Percentiles rank a stretch among this genome's conserved stretches.
Conservation (phyloP, 1,140 invertebrate genomes). For the Bicyclus anynana region DNA sequence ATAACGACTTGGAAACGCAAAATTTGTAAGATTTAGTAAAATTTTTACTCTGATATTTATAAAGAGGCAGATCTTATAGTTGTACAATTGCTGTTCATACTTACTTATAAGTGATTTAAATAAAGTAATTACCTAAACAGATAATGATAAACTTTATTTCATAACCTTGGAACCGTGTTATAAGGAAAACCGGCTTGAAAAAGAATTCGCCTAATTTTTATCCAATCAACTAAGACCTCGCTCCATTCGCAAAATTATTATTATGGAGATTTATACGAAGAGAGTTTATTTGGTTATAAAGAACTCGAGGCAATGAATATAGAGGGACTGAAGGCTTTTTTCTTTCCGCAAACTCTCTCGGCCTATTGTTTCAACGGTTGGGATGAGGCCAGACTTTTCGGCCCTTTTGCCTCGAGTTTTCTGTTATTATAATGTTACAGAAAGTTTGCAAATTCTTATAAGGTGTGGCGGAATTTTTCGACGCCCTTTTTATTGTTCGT, state of each 20-base stretch:
- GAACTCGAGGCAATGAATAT: slow-evolving; percentile 21
- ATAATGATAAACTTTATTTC: too few species aligned
- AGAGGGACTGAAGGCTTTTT: slow-evolving; percentile 13
- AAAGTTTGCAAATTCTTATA: slow-evolving; percentile 14
- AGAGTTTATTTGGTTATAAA: slow-evolving; percentile 25
- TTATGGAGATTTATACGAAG: slow-evolving; percentile 23
- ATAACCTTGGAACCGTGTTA: too few species aligned
- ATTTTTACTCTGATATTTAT: too few species aligned
- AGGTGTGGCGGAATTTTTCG: slow-evolving; percentile 6
- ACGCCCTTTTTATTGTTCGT: not conserved
- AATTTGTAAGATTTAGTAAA: too few species aligned
- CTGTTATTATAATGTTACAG: slow-evolving; percentile 16
- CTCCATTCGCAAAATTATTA: slow-evolving; percentile 7
- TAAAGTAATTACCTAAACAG: too few species aligned
- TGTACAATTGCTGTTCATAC: too few species aligned
- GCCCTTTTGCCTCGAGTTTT: slow-evolving; percentile 8
- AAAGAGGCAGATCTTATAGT: too few species aligned
- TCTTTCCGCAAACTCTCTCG: not conserved
- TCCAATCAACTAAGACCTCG: slow-evolving; percentile 19
- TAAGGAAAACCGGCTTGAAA: not conserved
- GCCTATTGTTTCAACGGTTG: slow-evolving; percentile 18
- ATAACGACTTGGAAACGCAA: too few species aligned
- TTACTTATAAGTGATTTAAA: too few species aligned
- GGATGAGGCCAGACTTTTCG: slow-evolving; percentile 9
- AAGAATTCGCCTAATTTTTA: slow-evolving; percentile 17